These are phyloP conservation scores for Sminthurides aquaticus DNA, from an alignment of 2,888 invertebrate species.

Conservation along the genomic window DNA sequence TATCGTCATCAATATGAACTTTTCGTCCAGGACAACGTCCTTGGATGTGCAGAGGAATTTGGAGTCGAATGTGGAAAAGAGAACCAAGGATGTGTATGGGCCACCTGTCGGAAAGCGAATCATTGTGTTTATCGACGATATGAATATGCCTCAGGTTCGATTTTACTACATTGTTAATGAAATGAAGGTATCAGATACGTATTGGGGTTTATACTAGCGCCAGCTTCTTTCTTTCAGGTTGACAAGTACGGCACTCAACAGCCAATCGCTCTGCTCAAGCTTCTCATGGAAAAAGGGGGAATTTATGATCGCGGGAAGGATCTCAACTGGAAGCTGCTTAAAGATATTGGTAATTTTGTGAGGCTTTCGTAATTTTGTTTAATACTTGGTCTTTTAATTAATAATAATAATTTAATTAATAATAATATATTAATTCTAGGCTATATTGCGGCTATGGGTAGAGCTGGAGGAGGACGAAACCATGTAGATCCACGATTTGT, in stretches of 20 bases:
- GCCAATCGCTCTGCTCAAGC: conserved; percentile 82
- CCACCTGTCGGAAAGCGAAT: conserved; percentile 84
- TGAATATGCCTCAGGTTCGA: conserved; percentile 89
- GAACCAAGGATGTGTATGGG: conserved; percentile 82
- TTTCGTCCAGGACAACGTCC: conserved; percentile 83
- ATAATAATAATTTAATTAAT: not conserved
- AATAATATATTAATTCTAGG: conserved; percentile 47
- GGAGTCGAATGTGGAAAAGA: conserved; percentile 79
- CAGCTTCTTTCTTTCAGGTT: too few relatives aligned
- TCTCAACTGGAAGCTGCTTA: conserved; percentile 78
- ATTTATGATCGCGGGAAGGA: conserved; percentile 84
- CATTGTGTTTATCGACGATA: conserved; percentile 84
- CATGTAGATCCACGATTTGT: conserved; percentile 85
- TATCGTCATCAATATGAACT: conserved; percentile 76
- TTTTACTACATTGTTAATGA: too few relatives aligned
- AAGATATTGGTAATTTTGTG: conserved; percentile 58
- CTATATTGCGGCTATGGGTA: conserved; percentile 76
- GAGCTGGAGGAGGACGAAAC: conserved; percentile 81
- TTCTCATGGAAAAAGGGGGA: conserved; percentile 80
- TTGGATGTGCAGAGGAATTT: conserved; percentile 81
- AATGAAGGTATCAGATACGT: too few relatives aligned
- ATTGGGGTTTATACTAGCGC: too few relatives aligned
- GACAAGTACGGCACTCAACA: conserved; percentile 88
- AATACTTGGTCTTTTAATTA: too few relatives aligned
- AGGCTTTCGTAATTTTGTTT: conserved; percentile 5